Conservation (phyloP, 2,888 invertebrate species). For the Eurois occulta region DNA sequence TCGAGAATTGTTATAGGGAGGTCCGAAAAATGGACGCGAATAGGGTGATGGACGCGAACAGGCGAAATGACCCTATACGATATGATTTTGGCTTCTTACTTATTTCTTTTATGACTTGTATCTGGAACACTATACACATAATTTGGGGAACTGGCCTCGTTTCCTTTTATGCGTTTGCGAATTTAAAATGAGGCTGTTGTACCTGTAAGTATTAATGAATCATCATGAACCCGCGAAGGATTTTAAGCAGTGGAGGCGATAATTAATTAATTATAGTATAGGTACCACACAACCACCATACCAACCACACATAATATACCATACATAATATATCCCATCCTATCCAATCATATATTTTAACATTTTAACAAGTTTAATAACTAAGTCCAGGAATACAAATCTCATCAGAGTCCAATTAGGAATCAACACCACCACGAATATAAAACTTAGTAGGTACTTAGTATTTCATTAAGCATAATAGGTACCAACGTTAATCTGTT, state of each 20-base stretch:
- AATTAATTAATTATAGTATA: neutral
- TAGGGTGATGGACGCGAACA: too few relatives aligned
- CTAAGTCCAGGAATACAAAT: neutral
- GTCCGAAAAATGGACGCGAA: too few relatives aligned
- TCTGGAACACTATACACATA: constrained; percentile 21
- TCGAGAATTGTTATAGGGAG: too few relatives aligned
- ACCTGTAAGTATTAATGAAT: constrained; percentile 12
- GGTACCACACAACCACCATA: neutral
- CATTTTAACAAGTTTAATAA: neutral
- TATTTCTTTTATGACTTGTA: constrained; percentile 37
- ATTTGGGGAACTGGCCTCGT: constrained; percentile 22
- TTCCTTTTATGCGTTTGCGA: constrained; percentile 15
- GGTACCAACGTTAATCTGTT: neutral
- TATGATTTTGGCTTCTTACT: constrained; percentile 30
- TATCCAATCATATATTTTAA: neutral
- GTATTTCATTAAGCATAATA: neutral
- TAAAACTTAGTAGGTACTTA: neutral
- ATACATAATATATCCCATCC: too few relatives aligned
- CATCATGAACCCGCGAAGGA: constrained; percentile 19
- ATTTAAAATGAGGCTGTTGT: constrained; percentile 20
- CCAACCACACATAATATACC: too few relatives aligned
- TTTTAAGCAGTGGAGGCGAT: neutral
- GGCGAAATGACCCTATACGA: too few relatives aligned
- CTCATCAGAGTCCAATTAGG: neutral
- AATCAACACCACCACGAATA: neutral